Conservation (phyloP, 2,797 vertebrate genomes). For the Prionace glauca region DNA sequence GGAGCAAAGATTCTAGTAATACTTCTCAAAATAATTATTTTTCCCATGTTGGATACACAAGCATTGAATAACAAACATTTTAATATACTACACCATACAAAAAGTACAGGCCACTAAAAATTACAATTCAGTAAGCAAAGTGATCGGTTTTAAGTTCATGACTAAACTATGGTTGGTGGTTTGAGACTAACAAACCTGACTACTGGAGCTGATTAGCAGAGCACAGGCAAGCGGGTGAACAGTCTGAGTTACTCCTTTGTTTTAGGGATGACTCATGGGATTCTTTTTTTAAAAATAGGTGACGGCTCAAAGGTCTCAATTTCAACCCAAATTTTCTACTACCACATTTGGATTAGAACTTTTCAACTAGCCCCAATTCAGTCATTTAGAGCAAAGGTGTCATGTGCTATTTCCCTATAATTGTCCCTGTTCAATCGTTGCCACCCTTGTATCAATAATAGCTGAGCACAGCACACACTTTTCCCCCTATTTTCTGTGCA, state of each 20-base stretch:
- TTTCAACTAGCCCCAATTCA: background rate
- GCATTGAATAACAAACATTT: too few relatives aligned
- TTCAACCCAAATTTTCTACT: background rate
- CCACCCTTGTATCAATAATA: background rate
- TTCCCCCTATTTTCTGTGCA: background rate
- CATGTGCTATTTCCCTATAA: background rate
- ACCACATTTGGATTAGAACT: background rate
- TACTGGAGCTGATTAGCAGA: background rate
- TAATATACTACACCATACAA: background rate
- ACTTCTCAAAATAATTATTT: background rate
- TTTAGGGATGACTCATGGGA: background rate
- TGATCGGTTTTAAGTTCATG: background rate
- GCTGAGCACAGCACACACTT: background rate
- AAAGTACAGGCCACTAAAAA: background rate
- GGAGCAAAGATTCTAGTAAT: background rate
- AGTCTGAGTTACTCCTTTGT: background rate
- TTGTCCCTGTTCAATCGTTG: too few relatives aligned
- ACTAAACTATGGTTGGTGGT: background rate
- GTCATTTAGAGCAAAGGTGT: background rate
- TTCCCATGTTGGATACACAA: background rate
- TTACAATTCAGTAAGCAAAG: background rate
- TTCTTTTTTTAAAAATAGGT: background rate
- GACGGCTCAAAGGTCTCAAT: background rate
- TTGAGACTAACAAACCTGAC: background rate
- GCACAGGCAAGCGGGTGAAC: background rate